These are phyloP conservation scores for Petrolisthes manimaculis DNA, from an alignment of 2,888 invertebrate species.

Conservation along the genomic window DNA sequence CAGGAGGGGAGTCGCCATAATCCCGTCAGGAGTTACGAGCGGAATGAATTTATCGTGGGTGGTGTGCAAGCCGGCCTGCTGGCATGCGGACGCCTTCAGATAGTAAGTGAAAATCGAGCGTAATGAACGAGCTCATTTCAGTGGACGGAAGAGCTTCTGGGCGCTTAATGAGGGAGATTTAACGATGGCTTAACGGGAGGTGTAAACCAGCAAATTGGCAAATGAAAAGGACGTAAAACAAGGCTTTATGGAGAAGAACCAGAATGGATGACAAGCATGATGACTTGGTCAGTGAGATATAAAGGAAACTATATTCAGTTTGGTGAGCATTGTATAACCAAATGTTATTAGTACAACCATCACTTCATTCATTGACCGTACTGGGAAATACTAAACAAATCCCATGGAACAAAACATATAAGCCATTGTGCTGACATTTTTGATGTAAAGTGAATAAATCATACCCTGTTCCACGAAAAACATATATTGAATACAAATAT, in stretches of 20 bases:
- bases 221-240: slow-evolving; percentile 13
- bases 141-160: slow-evolving; percentile 32
- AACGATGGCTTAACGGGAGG: slow-evolving; percentile 35
- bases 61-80: not conserved
- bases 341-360: too few species aligned
- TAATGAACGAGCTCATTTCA: slow-evolving; percentile 28
- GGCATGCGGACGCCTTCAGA: not conserved
- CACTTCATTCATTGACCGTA: too few species aligned
- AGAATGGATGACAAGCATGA: not conserved
- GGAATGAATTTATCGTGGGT: slow-evolving; percentile 5
- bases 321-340: not conserved
- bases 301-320: not conserved
- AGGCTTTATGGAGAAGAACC: slow-evolving; percentile 1
- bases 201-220: slow-evolving; percentile 44
- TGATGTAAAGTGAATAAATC: too few species aligned
- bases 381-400: too few species aligned
- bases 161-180: slow-evolving; percentile 36
- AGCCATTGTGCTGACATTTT: too few species aligned
- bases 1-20: not conserved
- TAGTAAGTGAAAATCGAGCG: slow-evolving; percentile 28
- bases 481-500: too few species aligned
- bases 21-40: slow-evolving; percentile 16
- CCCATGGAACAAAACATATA: too few species aligned
- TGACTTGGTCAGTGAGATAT: not conserved
- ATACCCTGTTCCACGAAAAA: too few species aligned